Evolutionary conservation across 1,140 invertebrate species (phyloP).

Genomic region (Holotrichia oblita): DNA sequence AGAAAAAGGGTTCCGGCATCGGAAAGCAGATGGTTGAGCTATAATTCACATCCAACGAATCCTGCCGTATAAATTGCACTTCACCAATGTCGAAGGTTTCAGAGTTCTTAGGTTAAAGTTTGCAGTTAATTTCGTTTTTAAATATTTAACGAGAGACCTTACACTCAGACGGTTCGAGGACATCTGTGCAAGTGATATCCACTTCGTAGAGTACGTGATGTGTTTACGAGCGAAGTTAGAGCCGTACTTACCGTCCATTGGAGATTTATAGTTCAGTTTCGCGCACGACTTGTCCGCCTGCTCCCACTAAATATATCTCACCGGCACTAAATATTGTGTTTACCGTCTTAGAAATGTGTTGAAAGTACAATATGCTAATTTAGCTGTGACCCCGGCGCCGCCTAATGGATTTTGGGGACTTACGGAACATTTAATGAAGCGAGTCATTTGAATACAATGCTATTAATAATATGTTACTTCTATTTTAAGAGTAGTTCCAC

Average conservation of each 20-base stretch:
- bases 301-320: slow-evolving; percentile 13
- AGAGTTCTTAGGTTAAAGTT: neutral
- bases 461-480: too few relatives aligned
- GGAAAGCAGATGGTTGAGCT: too few relatives aligned
- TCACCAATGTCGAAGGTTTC: neutral
- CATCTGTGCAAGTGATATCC: slow-evolving; percentile 28
- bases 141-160: slow-evolving; percentile 5
- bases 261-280: slow-evolving; percentile 23
- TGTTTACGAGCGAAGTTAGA: slow-evolving; percentile 25
- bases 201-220: slow-evolving; percentile 18
- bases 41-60: neutral
- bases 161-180: neutral
- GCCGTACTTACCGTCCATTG: slow-evolving; percentile 3
- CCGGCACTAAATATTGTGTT: slow-evolving; percentile 23
- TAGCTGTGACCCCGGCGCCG: too few relatives aligned
- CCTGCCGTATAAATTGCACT: neutral
- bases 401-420: too few relatives aligned
- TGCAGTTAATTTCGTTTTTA: slow-evolving; percentile 27
- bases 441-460: too few relatives aligned
- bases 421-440: neutral
- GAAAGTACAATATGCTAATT: neutral
- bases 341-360: neutral
- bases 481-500: too few relatives aligned
- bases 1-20: too few relatives aligned
- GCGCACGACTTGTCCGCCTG: neutral